Base-by-base conservation (phyloP, 2,113 vertebrate genomes). In the Sylvilagus bachmani region DNA sequence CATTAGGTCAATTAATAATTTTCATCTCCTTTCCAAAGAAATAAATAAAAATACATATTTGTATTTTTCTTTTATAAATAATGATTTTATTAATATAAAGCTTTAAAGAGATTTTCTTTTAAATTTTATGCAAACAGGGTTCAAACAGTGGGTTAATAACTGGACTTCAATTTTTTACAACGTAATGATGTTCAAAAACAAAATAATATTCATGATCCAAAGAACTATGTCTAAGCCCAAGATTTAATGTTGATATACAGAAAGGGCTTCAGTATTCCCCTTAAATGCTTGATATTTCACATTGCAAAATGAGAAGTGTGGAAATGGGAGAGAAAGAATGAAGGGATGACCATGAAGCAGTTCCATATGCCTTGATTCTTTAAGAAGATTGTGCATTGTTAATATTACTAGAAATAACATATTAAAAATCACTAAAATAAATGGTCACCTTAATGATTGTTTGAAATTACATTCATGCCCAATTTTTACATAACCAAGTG, bases 151-250 rank as follows among this genome's bases (percentile, higher is more conserved):
- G 10, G 74, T 67, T 87, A 77, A 22, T 61, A 73, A 53, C 25
- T 85, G 67, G 44, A 67, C 3, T 84, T 44, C n/a, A 93, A 64
- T 62, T 81, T 95, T 94, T 84, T 10, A 80, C 2, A 90, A 44
- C 21, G n/a, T 66, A 51, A 70, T 83, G 6, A 22, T 75, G 13
- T 36, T 67, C 11, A 95, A 84, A 4, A n/a, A 2, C 14, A 62
- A 10, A 69, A 51, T 74, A 74, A 69, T 73, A 71, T 79, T 74
- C 24, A 73, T 11, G 25, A 70, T n/a, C 38, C n/a, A 90, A 66
- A 51, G 14, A 87, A 70, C 22, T 73, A 13, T 78, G 2, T 19
- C 3, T 11, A 7, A 51, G 36, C 38, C 22, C 13, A 89, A 75
- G 24, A 80, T 67, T 84, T 83, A 86, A 61, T 73, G 13, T 77